Base-by-base conservation (phyloP, 2,113 vertebrate species). In the Gallinago paraguaiae region DNA sequence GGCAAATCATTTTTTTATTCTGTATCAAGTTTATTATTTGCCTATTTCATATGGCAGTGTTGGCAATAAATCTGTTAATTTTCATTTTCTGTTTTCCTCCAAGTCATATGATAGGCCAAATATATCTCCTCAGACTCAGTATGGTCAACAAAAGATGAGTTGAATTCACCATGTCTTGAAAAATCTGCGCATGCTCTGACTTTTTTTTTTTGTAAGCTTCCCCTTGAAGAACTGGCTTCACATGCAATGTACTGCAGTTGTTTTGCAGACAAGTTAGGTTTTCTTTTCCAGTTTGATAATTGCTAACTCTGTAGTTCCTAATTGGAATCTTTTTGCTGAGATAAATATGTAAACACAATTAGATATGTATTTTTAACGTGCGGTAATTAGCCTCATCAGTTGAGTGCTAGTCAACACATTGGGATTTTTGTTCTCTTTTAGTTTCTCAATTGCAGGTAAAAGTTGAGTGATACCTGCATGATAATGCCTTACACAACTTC, bases 261-360 rank as follows among this genome's bases (percentile, higher is more conserved):
- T 93, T 82, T 84, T 41, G 28, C 57, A 78, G 86, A 50, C 25
- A 61, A 27, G 53, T 74, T 92, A 86, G 41, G 39, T 75, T 93
- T 37, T 93, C 84, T 68, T 86, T 84, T 65, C 57, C 86, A 88
- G 88, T 37, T 41, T 79, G 87, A 23, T 96, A 91, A 95, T 94
- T 87, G 75, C 83, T 89, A 96, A 75, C 68, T 94, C 72, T 50
- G 60, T 96, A 83, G 83, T 87, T 96, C 70, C 65, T 93, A 95
- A 97, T 96, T 95, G 93, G 51, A 93, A 86, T 85, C 53, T 78
- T 92, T 97, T 97, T 96, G 85, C 92, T 91, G 72, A 92, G 64
- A 82, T 94, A 95, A 93, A 95, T 96, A 92, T 30, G n/a, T 95
- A 93, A 94, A 91, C 89, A 95, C 24, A 70, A 77, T 70, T 67